Conservation (phyloP, 2,888 invertebrate species). For the Hypselothyrea guttata region DNA sequence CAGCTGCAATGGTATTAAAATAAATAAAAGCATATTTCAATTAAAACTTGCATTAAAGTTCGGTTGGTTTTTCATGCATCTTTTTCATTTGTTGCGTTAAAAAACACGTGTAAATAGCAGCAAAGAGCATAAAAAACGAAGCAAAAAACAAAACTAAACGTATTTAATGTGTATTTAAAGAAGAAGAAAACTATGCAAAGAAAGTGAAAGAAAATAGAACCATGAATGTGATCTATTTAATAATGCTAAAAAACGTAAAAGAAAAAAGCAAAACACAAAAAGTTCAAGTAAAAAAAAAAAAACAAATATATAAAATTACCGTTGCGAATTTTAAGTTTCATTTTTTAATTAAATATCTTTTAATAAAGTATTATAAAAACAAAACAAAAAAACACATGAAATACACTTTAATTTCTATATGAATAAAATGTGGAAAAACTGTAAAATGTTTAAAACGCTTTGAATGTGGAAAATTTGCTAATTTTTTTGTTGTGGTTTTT, state of each 20-base stretch:
- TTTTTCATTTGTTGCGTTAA: neutral
- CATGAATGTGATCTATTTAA: conserved; percentile 81
- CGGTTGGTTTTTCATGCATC: no score
- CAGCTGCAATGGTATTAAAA: no score
- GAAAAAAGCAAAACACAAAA: conserved; percentile 44
- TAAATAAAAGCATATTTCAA: no score
- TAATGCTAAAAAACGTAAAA: conserved; percentile 48
- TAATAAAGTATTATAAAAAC: no score
- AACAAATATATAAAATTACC: conserved; percentile 29
- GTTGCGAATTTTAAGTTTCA: conserved; percentile 31
- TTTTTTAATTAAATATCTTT: neutral
- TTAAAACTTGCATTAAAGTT: no score
- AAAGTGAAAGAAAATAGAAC: conserved; percentile 79
- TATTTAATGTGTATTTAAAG: conserved; percentile 45
- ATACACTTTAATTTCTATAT: conserved; percentile 3
- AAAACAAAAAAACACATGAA: no score
- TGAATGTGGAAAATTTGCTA: conserved; percentile 27
- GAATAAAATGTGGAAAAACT: neutral
- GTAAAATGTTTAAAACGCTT: conserved; percentile 26
- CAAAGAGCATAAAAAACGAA: conserved; percentile 21
- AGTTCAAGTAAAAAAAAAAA: conserved; percentile 11
- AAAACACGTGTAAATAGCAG: conserved; percentile 36
- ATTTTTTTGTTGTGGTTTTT: conserved; percentile 27
- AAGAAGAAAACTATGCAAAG: conserved; percentile 68
- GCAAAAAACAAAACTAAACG: conserved; percentile 24